phyloP scores from a whole-genome alignment of 2,797 vertebrate species.

The Cichlasoma orientale region DNA sequence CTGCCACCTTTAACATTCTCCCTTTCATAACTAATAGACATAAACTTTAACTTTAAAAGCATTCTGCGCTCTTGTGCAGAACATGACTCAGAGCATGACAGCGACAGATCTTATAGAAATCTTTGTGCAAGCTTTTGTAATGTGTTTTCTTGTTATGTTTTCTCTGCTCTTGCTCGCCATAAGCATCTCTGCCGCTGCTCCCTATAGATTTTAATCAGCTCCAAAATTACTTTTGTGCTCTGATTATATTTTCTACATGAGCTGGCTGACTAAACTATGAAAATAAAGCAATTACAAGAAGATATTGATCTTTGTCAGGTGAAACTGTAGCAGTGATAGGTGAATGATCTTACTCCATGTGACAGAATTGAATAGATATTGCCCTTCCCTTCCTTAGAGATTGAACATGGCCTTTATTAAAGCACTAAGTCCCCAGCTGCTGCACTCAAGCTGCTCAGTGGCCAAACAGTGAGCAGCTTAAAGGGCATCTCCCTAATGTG shows the following conservation, averaged over 20 bases:
- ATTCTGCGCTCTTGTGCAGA: neutral
- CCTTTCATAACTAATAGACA: neutral
- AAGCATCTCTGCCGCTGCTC: neutral
- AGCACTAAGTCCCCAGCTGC: constrained; percentile 33
- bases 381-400: constrained; percentile 4
- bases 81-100: neutral
- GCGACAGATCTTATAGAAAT: neutral
- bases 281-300: neutral
- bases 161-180: neutral
- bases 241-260: neutral
- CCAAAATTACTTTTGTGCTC: neutral
- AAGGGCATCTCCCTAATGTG: constrained; percentile 59
- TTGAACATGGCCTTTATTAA: constrained; percentile 66
- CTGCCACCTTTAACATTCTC: fast-evolving
- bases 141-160: neutral
- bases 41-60: neutral
- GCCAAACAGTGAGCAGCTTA: constrained; percentile 42
- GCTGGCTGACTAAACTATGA: neutral
- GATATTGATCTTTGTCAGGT: constrained; percentile 3
- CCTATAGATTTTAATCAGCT: neutral
- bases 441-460: constrained; percentile 37
- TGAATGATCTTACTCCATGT: constrained; percentile 1
- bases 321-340: constrained; percentile 4
- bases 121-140: neutral
- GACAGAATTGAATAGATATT: constrained; percentile 40